These are phyloP conservation scores for Leiothrix lutea DNA, from an alignment of 2,113 vertebrate genomes.

Conservation along the genomic window DNA sequence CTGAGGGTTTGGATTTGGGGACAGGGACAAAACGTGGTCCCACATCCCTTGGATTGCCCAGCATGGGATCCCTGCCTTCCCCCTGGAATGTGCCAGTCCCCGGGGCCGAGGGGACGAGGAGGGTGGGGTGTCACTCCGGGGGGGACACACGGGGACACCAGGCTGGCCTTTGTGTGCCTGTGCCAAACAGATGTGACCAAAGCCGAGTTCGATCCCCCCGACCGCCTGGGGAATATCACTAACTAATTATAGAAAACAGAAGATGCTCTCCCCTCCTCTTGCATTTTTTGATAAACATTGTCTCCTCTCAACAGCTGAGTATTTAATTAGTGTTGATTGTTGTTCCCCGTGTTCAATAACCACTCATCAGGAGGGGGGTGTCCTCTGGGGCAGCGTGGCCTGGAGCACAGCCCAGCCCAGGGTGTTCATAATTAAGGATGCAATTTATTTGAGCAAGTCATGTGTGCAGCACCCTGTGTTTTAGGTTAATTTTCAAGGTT, in stretches of 20 bases:
- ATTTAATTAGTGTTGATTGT: constrained; percentile 95
- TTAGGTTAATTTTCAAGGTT: constrained; percentile 73
- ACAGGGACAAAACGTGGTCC: accelerated
- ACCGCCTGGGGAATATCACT: constrained; percentile 77
- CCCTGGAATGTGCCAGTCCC: accelerated
- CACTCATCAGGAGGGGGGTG: constrained; percentile 85
- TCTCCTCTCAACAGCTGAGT: constrained; percentile 86
- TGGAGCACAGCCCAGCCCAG: constrained; percentile 73
- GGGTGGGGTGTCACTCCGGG: neutral
- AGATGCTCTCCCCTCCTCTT: constrained; percentile 64
- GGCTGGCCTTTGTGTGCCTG: neutral
- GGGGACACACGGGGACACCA: neutral
- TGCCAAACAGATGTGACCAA: constrained; percentile 41
- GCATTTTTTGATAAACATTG: constrained; percentile 77
- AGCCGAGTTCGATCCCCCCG: constrained; percentile 36
- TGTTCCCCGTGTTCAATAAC: constrained; percentile 87
- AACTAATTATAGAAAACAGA: constrained; percentile 86
- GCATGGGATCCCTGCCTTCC: neutral
- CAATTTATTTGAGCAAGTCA: constrained; percentile 74
- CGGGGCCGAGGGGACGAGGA: neutral
- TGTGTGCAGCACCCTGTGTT: constrained; percentile 67
- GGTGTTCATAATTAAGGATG: constrained; percentile 78
- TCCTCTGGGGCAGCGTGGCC: constrained; percentile 75
- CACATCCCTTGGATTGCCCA: accelerated
- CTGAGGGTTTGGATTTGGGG: accelerated